Evolutionary conservation across 2,888 invertebrate species (phyloP).

Genomic region (Timema podura): DNA sequence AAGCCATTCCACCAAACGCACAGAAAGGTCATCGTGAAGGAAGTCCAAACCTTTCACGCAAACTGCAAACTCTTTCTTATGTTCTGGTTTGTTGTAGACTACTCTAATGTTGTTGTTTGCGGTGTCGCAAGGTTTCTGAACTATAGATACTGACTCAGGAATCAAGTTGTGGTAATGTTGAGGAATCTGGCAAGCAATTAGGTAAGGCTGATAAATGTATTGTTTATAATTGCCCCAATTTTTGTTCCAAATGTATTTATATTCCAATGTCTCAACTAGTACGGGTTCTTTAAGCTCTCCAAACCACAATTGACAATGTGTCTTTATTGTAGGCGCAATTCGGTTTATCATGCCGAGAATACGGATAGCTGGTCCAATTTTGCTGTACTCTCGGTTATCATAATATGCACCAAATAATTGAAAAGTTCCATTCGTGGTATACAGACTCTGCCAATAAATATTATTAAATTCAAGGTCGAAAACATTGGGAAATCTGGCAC

Average conservation of each 20-base stretch:
- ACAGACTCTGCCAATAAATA: constrained; percentile 86
- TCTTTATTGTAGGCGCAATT: constrained; percentile 76
- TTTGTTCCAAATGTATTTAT: constrained; percentile 91
- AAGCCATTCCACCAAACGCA: constrained; percentile 90
- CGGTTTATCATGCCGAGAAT: constrained; percentile 86
- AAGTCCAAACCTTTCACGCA: constrained; percentile 94
- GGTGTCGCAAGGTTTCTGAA: constrained; percentile 79
- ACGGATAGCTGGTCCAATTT: constrained; percentile 77
- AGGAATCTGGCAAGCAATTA: constrained; percentile 85
- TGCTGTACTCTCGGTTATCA: constrained; percentile 72
- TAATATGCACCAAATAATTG: constrained; percentile 87
- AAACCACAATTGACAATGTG: constrained; percentile 87
- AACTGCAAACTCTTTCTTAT: constrained; percentile 78
- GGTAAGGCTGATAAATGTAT: constrained; percentile 85
- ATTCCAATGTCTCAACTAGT: constrained; percentile 77
- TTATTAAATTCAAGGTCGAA: constrained; percentile 92
- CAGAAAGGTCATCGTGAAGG: constrained; percentile 84
- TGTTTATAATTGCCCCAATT: constrained; percentile 94
- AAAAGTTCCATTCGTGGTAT: constrained; percentile 80
- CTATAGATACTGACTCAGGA: constrained; percentile 81
- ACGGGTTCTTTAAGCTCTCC: constrained; percentile 77
- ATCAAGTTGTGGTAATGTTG: constrained; percentile 62
- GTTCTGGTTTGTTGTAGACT: constrained; percentile 68
- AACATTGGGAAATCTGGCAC: constrained; percentile 81
- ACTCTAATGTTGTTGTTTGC: constrained; percentile 81